Evolutionary conservation across 2,797 vertebrate genomes (phyloP), one percentile per base, ranked within the genome.

Genomic region (Enteromius fasciolatus): DNA sequence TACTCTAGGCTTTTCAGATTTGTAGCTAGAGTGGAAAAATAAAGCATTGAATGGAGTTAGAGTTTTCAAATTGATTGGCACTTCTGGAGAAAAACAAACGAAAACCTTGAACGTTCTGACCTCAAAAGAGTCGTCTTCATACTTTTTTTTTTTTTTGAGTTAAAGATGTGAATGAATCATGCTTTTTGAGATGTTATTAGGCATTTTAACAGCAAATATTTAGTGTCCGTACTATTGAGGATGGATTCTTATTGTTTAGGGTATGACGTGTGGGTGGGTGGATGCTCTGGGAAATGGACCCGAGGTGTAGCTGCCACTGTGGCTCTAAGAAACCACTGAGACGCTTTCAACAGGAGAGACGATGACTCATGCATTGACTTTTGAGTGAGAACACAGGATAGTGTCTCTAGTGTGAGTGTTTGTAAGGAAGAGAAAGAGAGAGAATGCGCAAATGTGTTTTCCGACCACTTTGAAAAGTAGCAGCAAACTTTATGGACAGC

Each of bases 281-380:
- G 33, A 59, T 78, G 54, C 75, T 76, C 25, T 68, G 86, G 84
- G 82, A 80, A 82, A 74, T 80, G 76, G 84, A 80, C 68, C 86
- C 31, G 33, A 87, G 44, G 73, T 85, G 78, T 78, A 50, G 66
- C 75, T 85, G 68, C 78, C 83, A 83, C 83, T 84, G 83, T 83
- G 84, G 57, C 70, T 87, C 80, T 81, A 69, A 82, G 81, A 89
- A 84, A 85, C 80, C 80, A 86, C 80, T 69, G 52, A 80, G 84
- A 76, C 76, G 80, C 82, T 87, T 89, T 87, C 81, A 83, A 85
- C 84, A 86, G 77, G 78, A 87, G 85, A 83, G 84, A 84, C 73
- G 75, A 82, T 90, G 90, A 90, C 85, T 89, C 89, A 90, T 84
- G 44, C 87, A 86, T 89, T 83, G 88, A 90, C 90, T 88, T 89